A percentile compares a stretch with the other conserved stretches of the same genome.
These are phyloP conservation scores for Campoletis sonorensis DNA, from an alignment of 1,140 invertebrate species.

Conservation along the genomic window DNA sequence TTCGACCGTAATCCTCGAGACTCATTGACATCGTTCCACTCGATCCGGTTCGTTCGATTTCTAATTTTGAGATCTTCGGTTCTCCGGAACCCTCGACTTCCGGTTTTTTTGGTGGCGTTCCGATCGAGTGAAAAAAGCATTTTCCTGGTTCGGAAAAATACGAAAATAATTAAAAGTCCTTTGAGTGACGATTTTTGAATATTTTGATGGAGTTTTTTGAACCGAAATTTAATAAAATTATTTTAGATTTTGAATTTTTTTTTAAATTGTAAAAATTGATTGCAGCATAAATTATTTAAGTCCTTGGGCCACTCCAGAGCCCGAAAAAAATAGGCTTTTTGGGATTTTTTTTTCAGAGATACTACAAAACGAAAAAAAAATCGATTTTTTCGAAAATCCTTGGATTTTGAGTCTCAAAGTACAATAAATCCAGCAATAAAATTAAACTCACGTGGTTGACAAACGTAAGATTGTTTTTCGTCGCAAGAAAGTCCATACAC, in stretches of 20 bases:
- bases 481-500: conserved; percentile 55
- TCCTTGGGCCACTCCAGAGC: no score
- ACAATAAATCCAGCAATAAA: not conserved
- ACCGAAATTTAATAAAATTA: no score
- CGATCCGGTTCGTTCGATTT: not conserved
- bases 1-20: not conserved
- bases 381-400: no score
- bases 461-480: conserved; percentile 52
- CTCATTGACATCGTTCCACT: not conserved
- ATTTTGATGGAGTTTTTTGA: no score
- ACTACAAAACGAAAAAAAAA: no score
- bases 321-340: no score
- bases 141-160: conserved; percentile 11
- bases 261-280: no score
- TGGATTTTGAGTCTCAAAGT: no score
- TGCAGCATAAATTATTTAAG: no score
- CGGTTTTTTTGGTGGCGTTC: not conserved
- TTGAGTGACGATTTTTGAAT: no score
- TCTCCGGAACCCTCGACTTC: not conserved
- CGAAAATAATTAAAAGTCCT: not conserved
- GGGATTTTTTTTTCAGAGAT: no score
- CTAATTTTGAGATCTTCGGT: not conserved
- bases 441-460: conserved; percentile 55
- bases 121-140: conserved; percentile 32
- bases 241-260: no score